These are phyloP conservation scores for Lasiurus borealis DNA, from an alignment of 2,113 vertebrate genomes.

Conservation along the genomic window DNA sequence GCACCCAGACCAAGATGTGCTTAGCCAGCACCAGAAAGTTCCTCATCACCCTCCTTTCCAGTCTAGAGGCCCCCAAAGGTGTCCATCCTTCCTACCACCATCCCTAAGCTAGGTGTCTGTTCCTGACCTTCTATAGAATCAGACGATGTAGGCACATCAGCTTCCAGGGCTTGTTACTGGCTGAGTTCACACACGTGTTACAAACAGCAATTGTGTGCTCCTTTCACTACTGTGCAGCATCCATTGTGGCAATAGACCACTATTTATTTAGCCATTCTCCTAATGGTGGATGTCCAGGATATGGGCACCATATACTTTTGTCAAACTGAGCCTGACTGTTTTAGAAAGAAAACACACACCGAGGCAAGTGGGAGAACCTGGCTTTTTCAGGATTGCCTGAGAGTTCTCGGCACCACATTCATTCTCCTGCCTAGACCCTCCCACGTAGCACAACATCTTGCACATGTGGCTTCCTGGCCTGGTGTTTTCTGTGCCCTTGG, in stretches of 20 bases:
- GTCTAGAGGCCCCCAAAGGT: background rate
- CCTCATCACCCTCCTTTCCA: background rate
- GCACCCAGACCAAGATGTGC: background rate
- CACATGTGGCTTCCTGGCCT: accelerated
- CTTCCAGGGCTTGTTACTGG: accelerated
- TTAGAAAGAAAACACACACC: background rate
- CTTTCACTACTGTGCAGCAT: background rate
- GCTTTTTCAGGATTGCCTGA: background rate
- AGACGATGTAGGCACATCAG: accelerated
- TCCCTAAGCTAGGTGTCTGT: background rate
- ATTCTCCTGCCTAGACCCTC: too few relatives aligned
- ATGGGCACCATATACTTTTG: background rate
- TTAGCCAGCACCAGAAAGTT: background rate
- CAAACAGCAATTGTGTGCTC: accelerated
- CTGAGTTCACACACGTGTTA: accelerated
- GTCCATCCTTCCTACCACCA: background rate
- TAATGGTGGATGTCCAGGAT: background rate
- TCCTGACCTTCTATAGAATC: background rate
- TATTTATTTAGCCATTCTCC: accelerated
- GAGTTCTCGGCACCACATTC: accelerated
- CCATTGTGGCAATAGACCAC: background rate
- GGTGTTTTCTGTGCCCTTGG: background rate
- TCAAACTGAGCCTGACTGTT: background rate
- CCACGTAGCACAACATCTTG: too few relatives aligned
- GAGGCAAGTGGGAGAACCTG: background rate